Evolutionary conservation across 1,140 invertebrate genomes (phyloP).

Genomic region (Drosophila chauvacae): DNA sequence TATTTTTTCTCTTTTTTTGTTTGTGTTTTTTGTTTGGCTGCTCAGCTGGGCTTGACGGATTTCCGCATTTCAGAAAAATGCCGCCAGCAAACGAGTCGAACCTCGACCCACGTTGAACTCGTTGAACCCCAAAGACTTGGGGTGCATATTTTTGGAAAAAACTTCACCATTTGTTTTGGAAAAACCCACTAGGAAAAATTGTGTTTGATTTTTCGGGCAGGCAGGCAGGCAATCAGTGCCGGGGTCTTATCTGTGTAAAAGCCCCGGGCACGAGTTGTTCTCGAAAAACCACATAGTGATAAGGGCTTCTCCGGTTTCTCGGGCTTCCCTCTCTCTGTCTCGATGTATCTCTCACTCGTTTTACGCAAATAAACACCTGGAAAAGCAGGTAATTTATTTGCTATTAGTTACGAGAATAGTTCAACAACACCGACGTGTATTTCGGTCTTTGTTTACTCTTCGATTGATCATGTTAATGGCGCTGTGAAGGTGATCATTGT

Average conservation of each 20-base stretch:
- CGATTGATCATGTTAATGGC: constrained; percentile 48
- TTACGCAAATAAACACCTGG: constrained; percentile 11
- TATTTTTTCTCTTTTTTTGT: constrained; percentile 12
- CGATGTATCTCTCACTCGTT: constrained; percentile 22
- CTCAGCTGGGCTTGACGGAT: constrained; percentile 71
- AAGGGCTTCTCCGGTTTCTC: constrained; percentile 13
- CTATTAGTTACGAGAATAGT: constrained; percentile 36
- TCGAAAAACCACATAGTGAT: constrained; percentile 34
- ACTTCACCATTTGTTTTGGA: neutral
- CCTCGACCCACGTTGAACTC: constrained; percentile 55
- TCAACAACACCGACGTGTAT: constrained; percentile 25
- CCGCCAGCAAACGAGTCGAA: constrained; percentile 23
- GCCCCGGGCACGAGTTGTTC: neutral
- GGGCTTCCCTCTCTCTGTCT: neutral
- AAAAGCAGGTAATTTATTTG: constrained; percentile 27
- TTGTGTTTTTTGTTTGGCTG: constrained; percentile 17
- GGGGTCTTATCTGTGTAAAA: constrained; percentile 7
- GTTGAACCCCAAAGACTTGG: constrained; percentile 17
- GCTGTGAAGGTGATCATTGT: constrained; percentile 32
- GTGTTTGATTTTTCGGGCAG: constrained; percentile 4
- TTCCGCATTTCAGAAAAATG: constrained; percentile 62
- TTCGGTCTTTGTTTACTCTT: constrained; percentile 21
- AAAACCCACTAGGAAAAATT: neutral
- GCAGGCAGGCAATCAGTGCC: constrained; percentile 23
- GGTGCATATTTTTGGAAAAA: neutral